These are phyloP conservation scores for Chaenodraco wilsoni DNA, from an alignment of 2,797 vertebrate species.

Conservation along the genomic window DNA sequence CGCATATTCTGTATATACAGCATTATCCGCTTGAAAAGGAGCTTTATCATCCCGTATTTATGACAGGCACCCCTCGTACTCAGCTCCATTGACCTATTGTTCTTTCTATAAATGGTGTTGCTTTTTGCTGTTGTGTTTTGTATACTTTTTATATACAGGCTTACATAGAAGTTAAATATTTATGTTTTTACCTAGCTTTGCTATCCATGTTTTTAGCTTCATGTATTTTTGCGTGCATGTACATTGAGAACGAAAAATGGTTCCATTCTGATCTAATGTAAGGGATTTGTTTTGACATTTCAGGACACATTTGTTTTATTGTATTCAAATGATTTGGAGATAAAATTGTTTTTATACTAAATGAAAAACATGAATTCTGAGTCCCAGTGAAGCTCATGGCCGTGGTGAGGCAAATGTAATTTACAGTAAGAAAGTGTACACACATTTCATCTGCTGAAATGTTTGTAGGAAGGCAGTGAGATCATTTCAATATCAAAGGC, in stretches of 20 bases:
- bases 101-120: no score
- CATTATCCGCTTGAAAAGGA: no score
- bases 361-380: slow-evolving; percentile 14
- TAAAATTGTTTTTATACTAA: slow-evolving; percentile 28
- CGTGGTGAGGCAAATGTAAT: slow-evolving; percentile 34
- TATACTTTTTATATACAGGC: no score
- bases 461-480: slow-evolving; percentile 67
- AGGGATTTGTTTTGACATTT: background rate
- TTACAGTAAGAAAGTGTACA: slow-evolving; percentile 51
- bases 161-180: no score
- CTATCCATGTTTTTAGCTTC: no score
- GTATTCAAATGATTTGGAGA: slow-evolving; percentile 23
- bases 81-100: no score
- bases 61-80: no score
- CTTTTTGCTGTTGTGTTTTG: no score
- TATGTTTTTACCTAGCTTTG: no score
- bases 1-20: no score
- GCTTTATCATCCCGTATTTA: no score
- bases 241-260: background rate
- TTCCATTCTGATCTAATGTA: background rate
- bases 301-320: background rate
- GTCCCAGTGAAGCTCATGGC: slow-evolving; percentile 22
- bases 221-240: no score
- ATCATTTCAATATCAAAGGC: slow-evolving; percentile 86
- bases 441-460: slow-evolving; percentile 58